A percentile compares a stretch with the other conserved stretches of the same genome.
phyloP scores from a whole-genome alignment of 2,888 invertebrate genomes.

The Julus scandinavius region DNA sequence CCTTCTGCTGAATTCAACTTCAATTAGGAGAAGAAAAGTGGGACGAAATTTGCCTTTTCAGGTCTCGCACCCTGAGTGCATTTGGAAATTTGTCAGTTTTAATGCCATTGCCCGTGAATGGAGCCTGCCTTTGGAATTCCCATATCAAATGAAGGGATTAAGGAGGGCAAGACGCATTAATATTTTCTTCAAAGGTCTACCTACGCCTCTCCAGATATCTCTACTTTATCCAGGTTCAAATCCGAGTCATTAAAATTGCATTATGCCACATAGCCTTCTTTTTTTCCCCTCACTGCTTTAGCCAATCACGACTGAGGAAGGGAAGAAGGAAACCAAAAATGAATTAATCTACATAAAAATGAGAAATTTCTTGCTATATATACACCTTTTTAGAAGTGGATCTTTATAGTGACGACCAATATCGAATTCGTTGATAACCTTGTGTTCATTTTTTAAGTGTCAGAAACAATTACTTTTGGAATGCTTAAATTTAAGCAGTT shows the following conservation, averaged over 20 bases:
- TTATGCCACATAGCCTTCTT: not conserved
- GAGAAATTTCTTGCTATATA: constrained; percentile 23
- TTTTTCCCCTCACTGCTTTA: not conserved
- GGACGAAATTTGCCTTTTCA: constrained; percentile 44
- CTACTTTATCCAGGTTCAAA: constrained; percentile 40
- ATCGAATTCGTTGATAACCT: not conserved
- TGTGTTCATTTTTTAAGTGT: no score
- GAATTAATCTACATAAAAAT: constrained; percentile 22
- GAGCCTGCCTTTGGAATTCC: not conserved
- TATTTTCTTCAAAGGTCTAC: not conserved
- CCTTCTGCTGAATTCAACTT: constrained; percentile 29
- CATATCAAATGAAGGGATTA: constrained; percentile 41
- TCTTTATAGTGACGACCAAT: not conserved
- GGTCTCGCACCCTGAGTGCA: constrained; percentile 43
- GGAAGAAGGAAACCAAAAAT: not conserved
- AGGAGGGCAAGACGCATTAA: constrained; percentile 44
- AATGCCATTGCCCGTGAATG: constrained; percentile 31
- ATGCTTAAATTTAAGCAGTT: no score
- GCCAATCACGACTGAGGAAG: not conserved
- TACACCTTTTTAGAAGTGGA: not conserved
- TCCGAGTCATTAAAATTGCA: constrained; percentile 22
- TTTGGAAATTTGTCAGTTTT: constrained; percentile 45
- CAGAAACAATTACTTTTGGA: no score
- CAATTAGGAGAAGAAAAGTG: constrained; percentile 36
- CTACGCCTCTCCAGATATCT: not conserved